A percentile compares a stretch with the other conserved stretches of the same genome.
Evolutionary conservation across 2,113 vertebrate genomes (phyloP).

Genomic region (Datnioides undecimradiatus): DNA sequence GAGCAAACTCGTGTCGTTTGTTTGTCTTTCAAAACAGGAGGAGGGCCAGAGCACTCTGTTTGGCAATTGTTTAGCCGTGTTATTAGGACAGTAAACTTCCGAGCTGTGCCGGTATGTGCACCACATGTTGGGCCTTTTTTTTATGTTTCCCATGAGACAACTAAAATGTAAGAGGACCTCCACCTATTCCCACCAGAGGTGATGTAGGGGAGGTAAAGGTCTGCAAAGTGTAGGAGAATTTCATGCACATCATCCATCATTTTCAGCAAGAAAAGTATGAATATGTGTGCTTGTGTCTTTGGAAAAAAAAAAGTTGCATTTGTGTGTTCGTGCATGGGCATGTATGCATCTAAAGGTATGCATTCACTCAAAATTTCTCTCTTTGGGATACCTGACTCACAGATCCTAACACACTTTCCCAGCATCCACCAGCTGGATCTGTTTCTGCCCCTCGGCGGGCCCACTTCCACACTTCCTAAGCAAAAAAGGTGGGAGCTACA

Average conservation of each 20-base stretch:
- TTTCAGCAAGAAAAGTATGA: constrained; percentile 53
- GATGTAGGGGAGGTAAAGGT: constrained; percentile 64
- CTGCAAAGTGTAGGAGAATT: constrained; percentile 64
- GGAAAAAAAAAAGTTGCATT: constrained; percentile 14
- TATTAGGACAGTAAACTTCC: constrained; percentile 73
- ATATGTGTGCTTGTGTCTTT: constrained; percentile 33
- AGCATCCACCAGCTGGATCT: constrained; percentile 55
- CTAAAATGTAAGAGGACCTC: constrained; percentile 75
- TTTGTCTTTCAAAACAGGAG: constrained; percentile 62
- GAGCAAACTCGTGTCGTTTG: constrained; percentile 29
- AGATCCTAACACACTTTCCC: constrained; percentile 61
- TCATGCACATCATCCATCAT: constrained; percentile 78
- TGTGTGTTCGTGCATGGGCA: neutral
- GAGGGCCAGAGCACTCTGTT: constrained; percentile 45
- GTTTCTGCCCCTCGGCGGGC: constrained; percentile 62
- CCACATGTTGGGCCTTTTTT: constrained; percentile 66
- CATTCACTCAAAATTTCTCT: constrained; percentile 32
- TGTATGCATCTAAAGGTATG: constrained; percentile 47
- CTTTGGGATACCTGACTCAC: constrained; percentile 56
- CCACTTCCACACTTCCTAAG: constrained; percentile 62
- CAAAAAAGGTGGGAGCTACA: constrained; percentile 59
- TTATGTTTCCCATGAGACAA: constrained; percentile 62
- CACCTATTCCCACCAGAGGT: constrained; percentile 66
- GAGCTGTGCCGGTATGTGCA: constrained; percentile 49
- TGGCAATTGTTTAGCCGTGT: constrained; percentile 65